Base-by-base conservation (phyloP, 1,140 invertebrate species). In the Drosophila nigromelanica region DNA sequence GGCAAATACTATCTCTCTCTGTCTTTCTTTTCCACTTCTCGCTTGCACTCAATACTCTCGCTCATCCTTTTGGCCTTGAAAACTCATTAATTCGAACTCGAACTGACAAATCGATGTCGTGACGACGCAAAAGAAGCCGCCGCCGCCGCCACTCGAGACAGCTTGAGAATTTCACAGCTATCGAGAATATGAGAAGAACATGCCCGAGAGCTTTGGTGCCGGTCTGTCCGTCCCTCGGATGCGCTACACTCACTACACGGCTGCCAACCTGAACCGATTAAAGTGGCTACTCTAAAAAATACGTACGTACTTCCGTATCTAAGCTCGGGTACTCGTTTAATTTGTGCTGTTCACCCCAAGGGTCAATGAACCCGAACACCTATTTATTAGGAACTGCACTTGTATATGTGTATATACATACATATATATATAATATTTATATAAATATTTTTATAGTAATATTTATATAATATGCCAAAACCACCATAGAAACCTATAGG, bases 31-130 rank as follows among this genome's bases (percentile, higher is more conserved):
- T 11, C 45, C n/a, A 1, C n/a, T n/a, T 35, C 18, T 43, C 39
- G 14, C 35, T 21, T 52, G 6, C 54, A 40, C 68, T 56, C 68
- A 43, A 30, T 61, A 21, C 47, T 42, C 18, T 12, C 27, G 50
- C 47, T 80, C 80, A 83, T 83, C 80, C 80, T 83, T 83, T 78
- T 85, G 80, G 76, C 80, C 80, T 83, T 83, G 80, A 83, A 48
- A 67, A 69, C 67, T 80, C 62, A 85, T 83, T 80, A 80, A 78
- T 69, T 39, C 67, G 21, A 24, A 24, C 21, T 27, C 8, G 42
- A 48, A 37, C 56, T 50, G 42, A 72, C 45, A 59, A 66, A 73
- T 72, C 62, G 69, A 37, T 56, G 50, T 47, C 48, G 62, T 59
- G 60, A 55, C 68, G 39, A 51, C 69, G 69, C 56, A 52, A 43